phyloP scores from a whole-genome alignment of 1,140 invertebrate genomes.

The Drosophila nikananu region DNA sequence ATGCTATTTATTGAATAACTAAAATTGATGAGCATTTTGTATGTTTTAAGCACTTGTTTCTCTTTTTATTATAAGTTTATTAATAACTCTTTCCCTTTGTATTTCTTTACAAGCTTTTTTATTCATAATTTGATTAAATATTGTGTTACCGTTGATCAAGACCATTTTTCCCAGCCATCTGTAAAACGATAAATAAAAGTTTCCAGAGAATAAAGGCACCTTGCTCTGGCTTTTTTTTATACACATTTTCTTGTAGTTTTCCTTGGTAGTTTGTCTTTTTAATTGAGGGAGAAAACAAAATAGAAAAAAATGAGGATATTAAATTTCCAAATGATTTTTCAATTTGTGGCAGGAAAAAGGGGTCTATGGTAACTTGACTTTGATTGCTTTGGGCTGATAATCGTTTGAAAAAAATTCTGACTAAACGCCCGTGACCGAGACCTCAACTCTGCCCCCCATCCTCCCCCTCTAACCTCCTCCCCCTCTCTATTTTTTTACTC shows the following conservation, averaged over 20 bases:
- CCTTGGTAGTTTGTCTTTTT: conserved; percentile 25
- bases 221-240: not conserved
- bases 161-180: not conserved
- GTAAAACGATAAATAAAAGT: conserved; percentile 1
- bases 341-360: conserved; percentile 5
- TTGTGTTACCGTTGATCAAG: not conserved
- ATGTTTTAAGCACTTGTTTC: too few relatives aligned
- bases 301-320: conserved; percentile 22
- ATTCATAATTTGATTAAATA: conserved; percentile 12
- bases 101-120: not conserved
- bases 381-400: conserved; percentile 60
- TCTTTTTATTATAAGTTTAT: not conserved
- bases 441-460: not conserved
- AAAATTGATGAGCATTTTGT: not conserved
- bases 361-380: conserved; percentile 27
- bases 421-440: conserved; percentile 17
- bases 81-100: not conserved
- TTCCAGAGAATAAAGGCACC: not conserved
- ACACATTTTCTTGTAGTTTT: conserved; percentile 1
- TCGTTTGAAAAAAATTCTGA: conserved; percentile 34
- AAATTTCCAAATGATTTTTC: conserved; percentile 35
- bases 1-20: not conserved
- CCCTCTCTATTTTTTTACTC: not conserved
- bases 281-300: conserved; percentile 24
- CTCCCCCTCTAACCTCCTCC: not conserved